Evolutionary conservation across 2,797 vertebrate species (phyloP), one percentile per base, ranked within the genome.

Genomic region (Bradypodion pumilum): DNA sequence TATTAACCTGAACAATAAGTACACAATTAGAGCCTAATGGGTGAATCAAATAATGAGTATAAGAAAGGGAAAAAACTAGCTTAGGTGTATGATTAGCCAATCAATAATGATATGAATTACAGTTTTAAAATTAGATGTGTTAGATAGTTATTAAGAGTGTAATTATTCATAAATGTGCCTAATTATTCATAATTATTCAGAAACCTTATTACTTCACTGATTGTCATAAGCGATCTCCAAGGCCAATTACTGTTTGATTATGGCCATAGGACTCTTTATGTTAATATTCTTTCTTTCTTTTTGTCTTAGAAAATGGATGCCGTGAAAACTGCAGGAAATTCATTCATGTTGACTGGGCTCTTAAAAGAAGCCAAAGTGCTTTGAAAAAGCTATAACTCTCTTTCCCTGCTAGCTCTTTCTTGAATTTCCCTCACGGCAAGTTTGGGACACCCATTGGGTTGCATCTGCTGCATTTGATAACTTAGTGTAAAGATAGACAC

Each of bases 171-270:
- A 96, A 94, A 95, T 95, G 96, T 94, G 94, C 91, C 95, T 96
- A 96, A 96, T 96, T 96, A 96, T 96, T 96, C 96, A 95, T 95
- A 96, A 96, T 96, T 96, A 96, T 96, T 95, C 95, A 94, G 94
- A 95, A 95, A 94, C 90, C 93, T 90, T 95, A 96, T 96, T 95
- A 96, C 94, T 96, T 95, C 89, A 91, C 93, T 91, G 94, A 95
- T 96, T 95, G 93, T 95, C 88, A 60, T 94, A 94, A 96, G 94
- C 95, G 93, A 94, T 95, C 94, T 95, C 92, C 0, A 76, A 95
- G 95, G 92, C 95, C 95, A 95, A 95, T 96, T 95, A 95, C 91
- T 89, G 92, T 91, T 93, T 91, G 93, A 93, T 93, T 95, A 95
- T 93, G 94, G 94, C 92, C 90, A 92, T 89, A 93, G 92, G 93